Base-by-base conservation (phyloP, 64 coral and sea anemone species). In the Pocillopora damicornis region DNA sequence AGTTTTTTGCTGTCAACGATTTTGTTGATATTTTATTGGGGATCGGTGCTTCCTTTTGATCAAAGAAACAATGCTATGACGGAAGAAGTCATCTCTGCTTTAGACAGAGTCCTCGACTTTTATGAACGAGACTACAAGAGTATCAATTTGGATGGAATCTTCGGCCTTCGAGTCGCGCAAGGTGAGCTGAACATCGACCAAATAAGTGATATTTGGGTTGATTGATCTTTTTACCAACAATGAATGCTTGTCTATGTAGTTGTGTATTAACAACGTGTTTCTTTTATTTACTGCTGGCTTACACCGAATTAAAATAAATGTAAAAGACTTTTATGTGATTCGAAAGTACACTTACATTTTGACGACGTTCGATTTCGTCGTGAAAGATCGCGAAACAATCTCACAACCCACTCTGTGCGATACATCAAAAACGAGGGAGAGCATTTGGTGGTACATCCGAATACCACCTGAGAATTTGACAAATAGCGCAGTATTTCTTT, bases 71-170 rank as follows among this genome's bases (percentile, higher is more conserved):
- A 85, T 56, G 63, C 23, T 85, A 56, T 85, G 37, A 23, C 18
- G 8, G 18, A 85, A 59, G 37, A 85, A 71, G 64, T 85, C 10
- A 15, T 85, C 15, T 71, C 13, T 13, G 82, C 94, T 83, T 81
- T 97, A 76, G 80, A 90, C 15, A 97, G 82, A 20, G 83, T 79
- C 26, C 78, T 86, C 57, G 36, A 69, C 30, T 97, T 97, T 81
- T 97, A 81, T 38, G 75, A 86, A 3, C 59, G 64, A 37, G 65
- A 89, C 14, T 90, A 88, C 72, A 92, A 76, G 78, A 80, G 86
- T 36, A 37, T 97, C 17, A 97, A 93, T 51, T 81, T 97, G 63
- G 94, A 97, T 97, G 94, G 94, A 8, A 89, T 97, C 58, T 97
- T 89, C 83, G 94, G 94, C 59, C 59, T 97, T 7, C 88, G 94